Conservation (phyloP, 2,113 vertebrate genomes). For the Siniperca knerii region DNA sequence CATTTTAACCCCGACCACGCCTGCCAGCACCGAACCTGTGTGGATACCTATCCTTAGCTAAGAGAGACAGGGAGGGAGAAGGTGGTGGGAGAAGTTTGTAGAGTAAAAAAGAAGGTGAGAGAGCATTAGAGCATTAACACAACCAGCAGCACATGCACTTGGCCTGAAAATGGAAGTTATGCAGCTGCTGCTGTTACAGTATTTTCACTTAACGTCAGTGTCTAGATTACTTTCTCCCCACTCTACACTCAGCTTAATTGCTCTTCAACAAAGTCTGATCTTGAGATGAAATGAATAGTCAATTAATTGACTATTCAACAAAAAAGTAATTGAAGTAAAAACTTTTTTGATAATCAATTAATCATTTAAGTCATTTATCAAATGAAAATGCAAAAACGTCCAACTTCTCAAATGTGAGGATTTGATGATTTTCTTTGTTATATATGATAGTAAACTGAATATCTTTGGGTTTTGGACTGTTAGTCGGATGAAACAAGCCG, state of each 20-base stretch:
- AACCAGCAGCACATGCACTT: neutral
- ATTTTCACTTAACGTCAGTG: neutral
- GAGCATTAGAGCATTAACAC: conserved; percentile 2
- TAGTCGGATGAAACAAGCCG: neutral
- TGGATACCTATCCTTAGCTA: conserved; percentile 98
- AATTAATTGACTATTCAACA: neutral
- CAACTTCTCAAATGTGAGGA: neutral
- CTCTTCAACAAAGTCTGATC: neutral
- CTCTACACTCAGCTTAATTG: neutral
- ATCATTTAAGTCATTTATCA: neutral
- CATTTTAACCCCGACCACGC: conserved; percentile 98
- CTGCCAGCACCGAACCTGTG: conserved; percentile 96
- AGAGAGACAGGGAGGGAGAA: conserved; percentile 32
- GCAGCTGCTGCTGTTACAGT: neutral
- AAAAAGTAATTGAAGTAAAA: neutral
- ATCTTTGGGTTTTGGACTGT: neutral
- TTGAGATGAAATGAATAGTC: neutral
- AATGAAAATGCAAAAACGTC: neutral
- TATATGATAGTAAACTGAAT: neutral
- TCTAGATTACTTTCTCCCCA: neutral
- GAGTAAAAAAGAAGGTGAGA: neutral
- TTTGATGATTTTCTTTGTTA: neutral
- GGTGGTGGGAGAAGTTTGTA: neutral
- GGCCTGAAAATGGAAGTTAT: neutral
- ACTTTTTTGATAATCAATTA: neutral